A percentile compares a stretch with the other conserved stretches of the same genome.
These are phyloP conservation scores for Drosophila nigricruria DNA, from an alignment of 2,888 invertebrate genomes.

Conservation along the genomic window DNA sequence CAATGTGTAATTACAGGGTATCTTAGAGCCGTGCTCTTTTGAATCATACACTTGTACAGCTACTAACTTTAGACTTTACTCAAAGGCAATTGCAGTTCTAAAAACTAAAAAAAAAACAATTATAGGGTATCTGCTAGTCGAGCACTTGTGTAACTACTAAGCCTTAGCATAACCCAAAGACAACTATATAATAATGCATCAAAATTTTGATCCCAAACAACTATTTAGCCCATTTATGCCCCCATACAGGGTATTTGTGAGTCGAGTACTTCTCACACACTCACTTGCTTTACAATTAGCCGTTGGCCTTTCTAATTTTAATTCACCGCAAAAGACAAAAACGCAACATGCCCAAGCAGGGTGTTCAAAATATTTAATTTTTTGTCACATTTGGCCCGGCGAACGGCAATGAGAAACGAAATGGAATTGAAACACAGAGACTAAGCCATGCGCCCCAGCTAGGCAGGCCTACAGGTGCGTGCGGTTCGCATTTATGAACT, in stretches of 20 bases:
- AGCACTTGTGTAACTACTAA: neutral
- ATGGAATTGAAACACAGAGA: slow-evolving; percentile 5
- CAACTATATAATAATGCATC: neutral
- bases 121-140: slow-evolving; percentile 1
- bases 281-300: neutral
- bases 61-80: neutral
- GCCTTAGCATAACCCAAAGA: neutral
- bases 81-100: neutral
- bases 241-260: neutral
- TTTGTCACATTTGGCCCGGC: slow-evolving; percentile 42
- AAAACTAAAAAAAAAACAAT: no score
- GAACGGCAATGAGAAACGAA: neutral
- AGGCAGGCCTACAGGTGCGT: slow-evolving; percentile 62
- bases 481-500: slow-evolving; percentile 72
- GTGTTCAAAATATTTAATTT: slow-evolving; percentile 27
- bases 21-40: neutral
- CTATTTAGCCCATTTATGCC: neutral
- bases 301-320: slow-evolving; percentile 48
- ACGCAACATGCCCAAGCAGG: slow-evolving; percentile 33
- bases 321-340: slow-evolving; percentile 54
- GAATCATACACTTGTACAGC: rapidly evolving
- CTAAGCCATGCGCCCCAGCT: neutral
- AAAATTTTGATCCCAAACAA: neutral
- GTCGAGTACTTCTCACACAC: neutral
- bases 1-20: neutral